phyloP scores from a whole-genome alignment of 1,140 invertebrate genomes.

The Bactericera cockerelli region DNA sequence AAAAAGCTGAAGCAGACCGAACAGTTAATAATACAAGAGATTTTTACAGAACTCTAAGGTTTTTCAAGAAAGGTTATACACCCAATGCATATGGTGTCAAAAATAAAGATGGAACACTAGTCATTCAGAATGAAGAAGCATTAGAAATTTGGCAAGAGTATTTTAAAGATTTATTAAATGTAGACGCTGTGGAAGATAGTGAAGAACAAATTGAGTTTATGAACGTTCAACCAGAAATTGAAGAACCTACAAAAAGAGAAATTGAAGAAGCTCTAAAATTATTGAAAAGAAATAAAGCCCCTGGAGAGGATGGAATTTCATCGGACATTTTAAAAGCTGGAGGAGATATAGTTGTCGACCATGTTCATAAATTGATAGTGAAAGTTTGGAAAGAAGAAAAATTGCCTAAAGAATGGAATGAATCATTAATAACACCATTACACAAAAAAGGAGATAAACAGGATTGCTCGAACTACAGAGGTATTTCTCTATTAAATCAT shows the following conservation, averaged over 20 bases:
- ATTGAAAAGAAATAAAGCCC: constrained; percentile 21
- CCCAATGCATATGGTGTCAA: not conserved
- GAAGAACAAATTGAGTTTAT: not conserved
- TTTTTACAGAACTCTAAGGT: not conserved
- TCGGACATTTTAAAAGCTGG: constrained; percentile 20
- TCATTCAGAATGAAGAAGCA: constrained; percentile 1
- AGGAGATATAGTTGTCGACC: not conserved
- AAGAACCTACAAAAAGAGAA: constrained; percentile 14
- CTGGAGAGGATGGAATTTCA: constrained; percentile 21
- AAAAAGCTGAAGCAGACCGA: not conserved
- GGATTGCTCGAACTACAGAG: too few relatives aligned
- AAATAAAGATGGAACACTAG: constrained; percentile 9
- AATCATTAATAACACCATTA: constrained; percentile 13
- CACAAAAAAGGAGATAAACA: too few relatives aligned
- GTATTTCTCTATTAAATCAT: too few relatives aligned
- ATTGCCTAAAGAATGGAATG: constrained; percentile 20
- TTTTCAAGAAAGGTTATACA: not conserved
- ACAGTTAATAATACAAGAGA: not conserved
- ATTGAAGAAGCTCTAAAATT: constrained; percentile 17
- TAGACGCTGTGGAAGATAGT: constrained; percentile 12
- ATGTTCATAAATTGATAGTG: too few relatives aligned
- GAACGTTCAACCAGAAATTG: not conserved
- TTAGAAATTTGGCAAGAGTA: constrained; percentile 15
- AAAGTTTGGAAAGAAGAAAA: constrained; percentile 13
- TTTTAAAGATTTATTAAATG: too few relatives aligned